phyloP scores from a whole-genome alignment of 2,113 vertebrate genomes.

The Aplodontia rufa region DNA sequence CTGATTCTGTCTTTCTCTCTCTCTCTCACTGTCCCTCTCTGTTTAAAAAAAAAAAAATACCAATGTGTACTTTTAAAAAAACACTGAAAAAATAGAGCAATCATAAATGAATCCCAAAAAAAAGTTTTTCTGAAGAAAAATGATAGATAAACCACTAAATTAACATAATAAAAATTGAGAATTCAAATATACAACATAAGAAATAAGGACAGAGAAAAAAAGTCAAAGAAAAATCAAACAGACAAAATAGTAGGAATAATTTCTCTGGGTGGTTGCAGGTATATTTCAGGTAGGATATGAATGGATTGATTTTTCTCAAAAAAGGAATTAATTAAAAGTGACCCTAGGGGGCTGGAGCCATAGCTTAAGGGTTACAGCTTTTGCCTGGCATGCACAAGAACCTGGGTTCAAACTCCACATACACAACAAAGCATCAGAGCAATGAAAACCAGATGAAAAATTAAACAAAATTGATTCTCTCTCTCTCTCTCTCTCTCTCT shows the following conservation, averaged over 20 bases:
- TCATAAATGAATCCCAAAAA: slow-evolving; percentile 8
- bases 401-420: no score
- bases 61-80: no score
- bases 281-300: slow-evolving; percentile 4
- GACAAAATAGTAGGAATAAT: not conserved
- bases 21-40: no score
- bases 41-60: no score
- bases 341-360: not conserved
- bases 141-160: not conserved
- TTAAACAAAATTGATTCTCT: no score
- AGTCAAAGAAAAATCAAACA: not conserved
- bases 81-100: slow-evolving; percentile 11
- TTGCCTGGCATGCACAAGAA: no score
- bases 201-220: not conserved
- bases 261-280: not conserved
- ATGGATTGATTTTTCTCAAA: slow-evolving; percentile 35
- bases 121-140: not conserved
- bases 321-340: slow-evolving; percentile 39
- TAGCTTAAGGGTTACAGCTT: no score
- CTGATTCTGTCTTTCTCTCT: no score
- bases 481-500: no score
- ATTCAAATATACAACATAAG: not conserved
- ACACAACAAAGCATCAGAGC: no score
- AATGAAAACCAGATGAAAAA: no score
- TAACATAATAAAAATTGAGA: not conserved